These are phyloP conservation scores for Sprattus sprattus DNA, from an alignment of 2,113 vertebrate genomes.

Conservation along the genomic window DNA sequence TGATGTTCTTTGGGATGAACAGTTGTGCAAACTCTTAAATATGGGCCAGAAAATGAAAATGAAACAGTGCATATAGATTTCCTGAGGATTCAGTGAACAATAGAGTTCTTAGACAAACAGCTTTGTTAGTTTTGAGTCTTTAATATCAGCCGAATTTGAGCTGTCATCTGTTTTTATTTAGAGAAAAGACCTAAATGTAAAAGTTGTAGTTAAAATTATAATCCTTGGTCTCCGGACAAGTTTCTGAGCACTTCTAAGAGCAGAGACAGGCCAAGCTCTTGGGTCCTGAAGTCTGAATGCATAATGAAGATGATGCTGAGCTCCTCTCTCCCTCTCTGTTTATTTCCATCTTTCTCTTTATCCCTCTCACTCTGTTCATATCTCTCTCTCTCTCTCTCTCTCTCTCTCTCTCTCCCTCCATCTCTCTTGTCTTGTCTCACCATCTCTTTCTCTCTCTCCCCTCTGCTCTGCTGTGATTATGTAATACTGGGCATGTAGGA, in stretches of 20 bases:
- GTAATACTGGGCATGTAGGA: constrained; percentile 46
- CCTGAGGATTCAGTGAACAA: too few relatives aligned
- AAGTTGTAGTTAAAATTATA: not conserved
- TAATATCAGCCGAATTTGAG: too few relatives aligned
- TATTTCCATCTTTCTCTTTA: not conserved
- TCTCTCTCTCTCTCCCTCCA: not conserved
- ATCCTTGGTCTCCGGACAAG: not conserved
- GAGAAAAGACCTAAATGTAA: not conserved
- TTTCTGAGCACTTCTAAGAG: not conserved
- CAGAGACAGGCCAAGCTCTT: not conserved
- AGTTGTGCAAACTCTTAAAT: not conserved
- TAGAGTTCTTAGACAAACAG: too few relatives aligned
- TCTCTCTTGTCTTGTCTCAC: constrained; percentile 30
- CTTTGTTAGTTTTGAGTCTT: too few relatives aligned
- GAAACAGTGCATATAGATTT: too few relatives aligned
- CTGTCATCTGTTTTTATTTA: not conserved
- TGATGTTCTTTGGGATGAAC: not conserved
- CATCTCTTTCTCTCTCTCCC: constrained; percentile 19
- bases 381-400: not conserved
- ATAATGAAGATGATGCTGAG: not conserved
- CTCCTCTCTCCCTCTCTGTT: not conserved
- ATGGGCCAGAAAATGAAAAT: not conserved
- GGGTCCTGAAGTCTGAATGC: not conserved
- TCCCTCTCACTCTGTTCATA: not conserved
- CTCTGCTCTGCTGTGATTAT: constrained; percentile 41